Base-by-base conservation (phyloP, 2,888 invertebrate species). In the Caenorhabditis imperialis region DNA sequence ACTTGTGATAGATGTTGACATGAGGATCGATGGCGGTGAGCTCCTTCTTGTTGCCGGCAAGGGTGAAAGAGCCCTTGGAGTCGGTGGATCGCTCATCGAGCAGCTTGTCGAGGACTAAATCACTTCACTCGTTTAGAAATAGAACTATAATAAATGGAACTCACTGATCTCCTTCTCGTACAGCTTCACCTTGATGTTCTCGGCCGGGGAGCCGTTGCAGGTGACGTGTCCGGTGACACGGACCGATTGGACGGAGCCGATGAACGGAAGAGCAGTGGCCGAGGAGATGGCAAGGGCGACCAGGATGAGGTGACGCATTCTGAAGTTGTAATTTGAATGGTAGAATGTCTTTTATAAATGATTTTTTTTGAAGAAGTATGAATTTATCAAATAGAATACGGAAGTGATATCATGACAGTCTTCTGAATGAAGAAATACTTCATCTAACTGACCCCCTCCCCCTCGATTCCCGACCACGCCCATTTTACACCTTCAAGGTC, bases 161-260 rank as follows among this genome's bases (percentile, higher is more conserved):
- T 58, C 45, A 77, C 79, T 45, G 35, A 84, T 71, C 70, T 85
- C 85, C 38, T 76, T 81, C 48, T 85, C 85, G 62, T 85, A 85
- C 38, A 85, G 65, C 73, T 85, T 85, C 20, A 85, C 82, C 58
- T 85, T 85, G 40, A 84, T 79, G 51, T 83, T 84, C 42, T 79
- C 82, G 20, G 84, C 81, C n/a, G 84, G 82, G 40, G 65, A 45
- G 57, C 83, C 85, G 63, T 85, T 83, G 53, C 85, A 85, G 40
- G 76, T 79, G 12, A 85, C 75, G 16, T 77, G 65, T 61, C 85
- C 85, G 27, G 72, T 81, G 22, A 85, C 85, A 18, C 79, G 78
- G 25, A 83, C 83, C 6, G 79, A 73, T 57, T 85, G 85, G 22
- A 74, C 76, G n/a, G 75, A 76, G 23, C 85, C 85, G 33, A 84